Base-by-base conservation (phyloP, 2,797 vertebrate species). In the Naso thynnoides region DNA sequence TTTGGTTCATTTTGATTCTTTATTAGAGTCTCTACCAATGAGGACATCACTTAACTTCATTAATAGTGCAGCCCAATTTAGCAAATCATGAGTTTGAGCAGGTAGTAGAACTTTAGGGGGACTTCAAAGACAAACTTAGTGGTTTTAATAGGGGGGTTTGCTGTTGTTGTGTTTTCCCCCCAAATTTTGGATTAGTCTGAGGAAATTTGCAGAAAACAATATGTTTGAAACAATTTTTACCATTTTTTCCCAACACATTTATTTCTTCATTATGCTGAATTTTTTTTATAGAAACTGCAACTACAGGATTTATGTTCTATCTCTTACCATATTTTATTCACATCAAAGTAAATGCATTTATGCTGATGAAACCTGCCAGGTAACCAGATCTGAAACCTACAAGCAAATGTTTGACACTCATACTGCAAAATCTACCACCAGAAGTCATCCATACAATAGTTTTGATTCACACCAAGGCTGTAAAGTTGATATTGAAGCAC, bases 321-420 rank as follows among this genome's bases (percentile, higher is more conserved):
- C 11, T 36, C 2, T 42, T 38, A 1, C 3, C 36, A 14, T 6
- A 13, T 47, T 44, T 29, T 11, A 14, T 54, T 2, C 15, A 3
- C 19, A 27, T 8, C 13, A 49, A 48, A 33, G 33, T 1, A 26
- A 33, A 73, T 29, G 5, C 16, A 44, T 45, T 8, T 73, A 60
- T 67, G 64, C 49, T n/a, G 72, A 70, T 47, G 49, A 81, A 41
- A 65, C 8, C 26, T 10, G 2, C 3, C 52, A 59, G 14, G 16
- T 21, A 23, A 63, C 33, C 24, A 26, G n/a, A 48, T 19, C 19
- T 49, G 13, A 29, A 29, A 48, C 15, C n/a, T 1, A 61, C 11
- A 0, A 16, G 38, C 7, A 36, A 13, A 23, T 45, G 1, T 6
- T 18, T 13, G 5, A 13, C 14, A 63, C 23, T 4, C 33, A 9